Base-by-base conservation (phyloP, 2,797 vertebrate genomes). In the Argya squamiceps region DNA sequence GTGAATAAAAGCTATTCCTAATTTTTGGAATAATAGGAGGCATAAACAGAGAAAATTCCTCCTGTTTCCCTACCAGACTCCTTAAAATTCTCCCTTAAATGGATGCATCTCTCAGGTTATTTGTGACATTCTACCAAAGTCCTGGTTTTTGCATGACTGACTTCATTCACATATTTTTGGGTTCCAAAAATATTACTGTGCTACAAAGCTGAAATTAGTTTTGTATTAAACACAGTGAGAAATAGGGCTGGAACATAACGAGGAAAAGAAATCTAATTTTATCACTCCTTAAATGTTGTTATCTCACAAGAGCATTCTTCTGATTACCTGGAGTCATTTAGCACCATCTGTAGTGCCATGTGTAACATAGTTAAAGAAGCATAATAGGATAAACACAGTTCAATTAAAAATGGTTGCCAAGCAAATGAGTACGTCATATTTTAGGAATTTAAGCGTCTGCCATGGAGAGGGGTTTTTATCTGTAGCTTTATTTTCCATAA, bases 261-360 rank as follows among this genome's bases (percentile, higher is more conserved):
- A 70, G 69, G 49, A 68, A 77, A 79, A 64, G 56, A 89, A 89
- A 88, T 74, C 53, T 77, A 62, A 69, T 83, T 93, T 84, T 92
- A 71, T 74, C 2, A 3, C 50, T 43, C 96, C 49, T 49, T 90
- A 62, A 77, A 46, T 84, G 49, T 82, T 75, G 5, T 65, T 83
- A 90, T 89, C 71, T 95, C 88, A 56, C 22, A 74, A 75, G 59
- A 95, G 71, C 82, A 62, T 95, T 92, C 52, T 77, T 87, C 60
- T 78, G 81, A 84, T 84, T 93, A 95, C 81, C 75, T 94, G 81
- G 55, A 95, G 75, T 77, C 58, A 63, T 75, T 91, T 71, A 70
- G 53, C 67, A 86, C 95, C 73, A 81, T 97, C 93, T 97, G 88
- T 84, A 77, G 68, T 89, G 84, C 89, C 77, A 70, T 70, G 86